Conservation (phyloP, 2,113 vertebrate genomes). For the Enhydra lutris region DNA sequence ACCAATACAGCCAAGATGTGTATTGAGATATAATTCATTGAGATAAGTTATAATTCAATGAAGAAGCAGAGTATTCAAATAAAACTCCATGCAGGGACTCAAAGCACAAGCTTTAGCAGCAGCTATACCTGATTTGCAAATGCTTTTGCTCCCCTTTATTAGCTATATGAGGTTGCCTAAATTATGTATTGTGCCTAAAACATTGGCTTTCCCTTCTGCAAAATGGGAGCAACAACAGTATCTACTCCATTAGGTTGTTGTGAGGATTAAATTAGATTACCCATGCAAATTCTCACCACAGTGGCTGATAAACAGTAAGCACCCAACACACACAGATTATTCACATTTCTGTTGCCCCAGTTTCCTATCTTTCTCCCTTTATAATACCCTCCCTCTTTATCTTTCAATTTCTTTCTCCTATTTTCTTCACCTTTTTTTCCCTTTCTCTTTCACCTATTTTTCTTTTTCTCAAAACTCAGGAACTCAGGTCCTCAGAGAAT, state of each 20-base stretch:
- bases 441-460: background rate
- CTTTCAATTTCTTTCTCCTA: background rate
- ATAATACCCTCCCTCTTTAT: background rate
- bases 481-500: background rate
- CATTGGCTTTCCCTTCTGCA: background rate
- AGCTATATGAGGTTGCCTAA: background rate
- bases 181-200: background rate
- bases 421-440: background rate
- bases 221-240: background rate
- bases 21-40: background rate
- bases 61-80: background rate
- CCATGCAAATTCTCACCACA: background rate
- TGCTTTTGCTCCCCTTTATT: background rate
- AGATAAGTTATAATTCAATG: background rate
- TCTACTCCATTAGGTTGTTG: background rate
- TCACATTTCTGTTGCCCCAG: background rate
- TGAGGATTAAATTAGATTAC: background rate
- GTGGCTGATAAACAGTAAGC: background rate
- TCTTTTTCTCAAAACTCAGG: background rate
- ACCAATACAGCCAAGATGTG: background rate
- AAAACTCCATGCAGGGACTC: background rate
- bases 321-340: background rate
- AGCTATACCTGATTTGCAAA: background rate
- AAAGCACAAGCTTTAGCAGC: background rate
- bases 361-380: background rate